Conservation (phyloP, 1,140 invertebrate genomes). For the Bilobella aurantiaca region DNA sequence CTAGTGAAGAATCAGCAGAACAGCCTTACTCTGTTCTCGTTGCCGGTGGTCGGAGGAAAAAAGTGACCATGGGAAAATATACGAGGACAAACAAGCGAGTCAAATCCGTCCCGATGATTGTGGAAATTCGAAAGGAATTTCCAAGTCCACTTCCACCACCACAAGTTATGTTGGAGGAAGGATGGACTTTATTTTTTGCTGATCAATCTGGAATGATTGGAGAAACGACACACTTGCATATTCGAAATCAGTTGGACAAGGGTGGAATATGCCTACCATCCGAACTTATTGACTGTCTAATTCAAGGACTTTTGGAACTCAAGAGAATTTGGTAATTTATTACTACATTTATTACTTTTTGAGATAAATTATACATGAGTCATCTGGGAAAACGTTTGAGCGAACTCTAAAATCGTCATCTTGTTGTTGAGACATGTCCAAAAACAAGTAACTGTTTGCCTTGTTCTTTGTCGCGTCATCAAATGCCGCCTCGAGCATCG, state of each 20-base stretch:
- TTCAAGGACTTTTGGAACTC: background rate
- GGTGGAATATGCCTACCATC: background rate
- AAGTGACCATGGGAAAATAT: no score
- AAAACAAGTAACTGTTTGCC: slow-evolving; percentile 11
- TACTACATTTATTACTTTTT: no score
- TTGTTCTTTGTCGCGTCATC: slow-evolving; percentile 9
- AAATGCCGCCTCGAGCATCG: background rate
- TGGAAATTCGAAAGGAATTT: background rate
- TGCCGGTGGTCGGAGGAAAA: background rate
- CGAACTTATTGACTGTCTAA: background rate
- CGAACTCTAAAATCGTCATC: slow-evolving; percentile 14
- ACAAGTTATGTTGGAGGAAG: background rate
- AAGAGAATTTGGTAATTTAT: background rate
- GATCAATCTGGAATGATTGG: background rate
- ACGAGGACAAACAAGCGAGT: no score
- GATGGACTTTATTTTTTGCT: background rate
- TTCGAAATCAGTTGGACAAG: background rate
- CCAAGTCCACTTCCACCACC: background rate
- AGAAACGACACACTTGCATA: background rate
- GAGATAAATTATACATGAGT: slow-evolving; percentile 12
- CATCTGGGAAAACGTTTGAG: slow-evolving; percentile 12
- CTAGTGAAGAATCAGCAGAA: background rate
- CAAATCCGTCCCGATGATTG: background rate
- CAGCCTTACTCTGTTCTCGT: background rate
- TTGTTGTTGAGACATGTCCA: slow-evolving; percentile 17